Evolutionary conservation across 2,797 vertebrate species (phyloP).

Genomic region (Hoplostethus atlanticus): DNA sequence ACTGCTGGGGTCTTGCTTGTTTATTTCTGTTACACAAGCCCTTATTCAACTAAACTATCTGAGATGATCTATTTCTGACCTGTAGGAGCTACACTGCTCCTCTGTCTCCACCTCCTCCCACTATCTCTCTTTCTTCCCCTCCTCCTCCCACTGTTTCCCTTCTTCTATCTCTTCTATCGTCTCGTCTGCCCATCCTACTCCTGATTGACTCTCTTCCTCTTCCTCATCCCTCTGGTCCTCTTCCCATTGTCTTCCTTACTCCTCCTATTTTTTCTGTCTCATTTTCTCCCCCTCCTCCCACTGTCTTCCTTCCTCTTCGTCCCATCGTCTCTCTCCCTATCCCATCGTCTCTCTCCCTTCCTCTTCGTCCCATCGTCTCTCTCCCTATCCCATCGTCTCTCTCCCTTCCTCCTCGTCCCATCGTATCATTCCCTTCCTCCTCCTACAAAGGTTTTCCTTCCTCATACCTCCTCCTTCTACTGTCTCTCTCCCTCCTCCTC

Average conservation of each 20-base stretch:
- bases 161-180: background rate
- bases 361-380: background rate
- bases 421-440: background rate
- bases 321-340: background rate
- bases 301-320: background rate
- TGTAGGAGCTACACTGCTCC: background rate
- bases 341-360: background rate
- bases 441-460: too few relatives aligned
- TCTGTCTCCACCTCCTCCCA: background rate
- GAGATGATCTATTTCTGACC: background rate
- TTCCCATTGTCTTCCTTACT: background rate
- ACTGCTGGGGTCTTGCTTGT: background rate
- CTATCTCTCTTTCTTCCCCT: background rate
- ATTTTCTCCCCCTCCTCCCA: background rate
- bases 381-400: too few relatives aligned
- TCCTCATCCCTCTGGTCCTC: background rate
- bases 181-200: background rate
- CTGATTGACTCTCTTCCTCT: background rate
- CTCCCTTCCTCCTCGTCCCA: background rate
- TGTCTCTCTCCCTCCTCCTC: too few relatives aligned
- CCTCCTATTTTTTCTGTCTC: too few relatives aligned
- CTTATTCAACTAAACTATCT: background rate
- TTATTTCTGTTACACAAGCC: slow-evolving; percentile 1
- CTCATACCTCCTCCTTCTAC: background rate
- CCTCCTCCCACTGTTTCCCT: background rate